Percentiles rank a stretch among this genome's conserved stretches.
Conservation (phyloP, 2,113 vertebrate genomes). For the Megaptera novaeangliae region DNA sequence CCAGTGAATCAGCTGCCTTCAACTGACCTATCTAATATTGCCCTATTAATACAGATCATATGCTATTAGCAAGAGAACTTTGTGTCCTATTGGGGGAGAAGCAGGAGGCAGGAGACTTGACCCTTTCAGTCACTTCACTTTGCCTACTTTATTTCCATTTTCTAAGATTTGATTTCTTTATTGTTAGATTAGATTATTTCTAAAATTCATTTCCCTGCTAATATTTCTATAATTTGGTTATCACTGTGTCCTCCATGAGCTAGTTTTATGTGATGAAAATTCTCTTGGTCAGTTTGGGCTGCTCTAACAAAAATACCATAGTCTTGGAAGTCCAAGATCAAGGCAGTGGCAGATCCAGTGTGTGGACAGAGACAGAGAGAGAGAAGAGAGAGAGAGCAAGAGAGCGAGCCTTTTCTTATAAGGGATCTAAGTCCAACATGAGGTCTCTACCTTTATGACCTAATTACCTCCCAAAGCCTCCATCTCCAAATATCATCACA, state of each 20-base stretch:
- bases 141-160: background rate
- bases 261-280: background rate
- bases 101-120: background rate
- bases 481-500: background rate
- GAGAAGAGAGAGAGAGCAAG: background rate
- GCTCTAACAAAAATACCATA: background rate
- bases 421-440: background rate
- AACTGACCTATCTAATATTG: background rate
- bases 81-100: background rate
- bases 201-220: background rate
- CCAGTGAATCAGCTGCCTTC: background rate
- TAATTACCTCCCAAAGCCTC: background rate
- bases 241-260: background rate
- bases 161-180: background rate
- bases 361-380: background rate
- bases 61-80: background rate
- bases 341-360: background rate
- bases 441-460: background rate
- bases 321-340: background rate
- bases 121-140: background rate
- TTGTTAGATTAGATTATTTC: background rate
- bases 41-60: background rate
- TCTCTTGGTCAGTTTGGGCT: background rate
- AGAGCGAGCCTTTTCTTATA: background rate
- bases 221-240: background rate